Evolutionary conservation across 2,888 invertebrate species (phyloP).

Genomic region (Pyrrhosoma nymphula): DNA sequence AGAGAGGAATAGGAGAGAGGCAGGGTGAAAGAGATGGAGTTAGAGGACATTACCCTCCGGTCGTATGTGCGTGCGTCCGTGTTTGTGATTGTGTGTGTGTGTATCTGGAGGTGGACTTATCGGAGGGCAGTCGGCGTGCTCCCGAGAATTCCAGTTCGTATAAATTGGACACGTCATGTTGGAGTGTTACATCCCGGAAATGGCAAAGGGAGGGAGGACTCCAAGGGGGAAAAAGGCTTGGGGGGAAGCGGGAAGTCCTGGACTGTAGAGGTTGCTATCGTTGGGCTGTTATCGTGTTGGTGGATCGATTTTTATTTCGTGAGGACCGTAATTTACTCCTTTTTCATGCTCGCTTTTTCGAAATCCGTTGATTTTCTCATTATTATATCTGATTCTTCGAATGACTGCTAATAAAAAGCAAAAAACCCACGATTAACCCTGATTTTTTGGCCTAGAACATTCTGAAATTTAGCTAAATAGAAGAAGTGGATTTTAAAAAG

Average conservation of each 20-base stretch:
- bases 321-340: constrained; percentile 8
- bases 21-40: neutral
- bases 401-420: too few relatives aligned
- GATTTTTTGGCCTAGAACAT: too few relatives aligned
- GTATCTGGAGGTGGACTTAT: constrained; percentile 44
- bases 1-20: neutral
- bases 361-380: neutral
- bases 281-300: neutral
- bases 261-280: neutral
- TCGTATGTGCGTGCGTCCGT: neutral
- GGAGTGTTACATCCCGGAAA: constrained; percentile 62
- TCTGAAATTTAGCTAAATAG: too few relatives aligned
- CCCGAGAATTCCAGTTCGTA: constrained; percentile 53
- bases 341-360: neutral
- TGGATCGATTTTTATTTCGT: constrained; percentile 44
- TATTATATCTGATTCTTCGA: too few relatives aligned
- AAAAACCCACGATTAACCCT: too few relatives aligned
- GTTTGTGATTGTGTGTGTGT: neutral
- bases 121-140: constrained; percentile 59
- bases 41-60: constrained; percentile 62
- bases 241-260: neutral
- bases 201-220: neutral
- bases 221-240: neutral
- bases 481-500: too few relatives aligned
- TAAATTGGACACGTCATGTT: constrained; percentile 65